phyloP scores from a whole-genome alignment of 2,888 invertebrate species.

The Pycnomerus fuliginosus region DNA sequence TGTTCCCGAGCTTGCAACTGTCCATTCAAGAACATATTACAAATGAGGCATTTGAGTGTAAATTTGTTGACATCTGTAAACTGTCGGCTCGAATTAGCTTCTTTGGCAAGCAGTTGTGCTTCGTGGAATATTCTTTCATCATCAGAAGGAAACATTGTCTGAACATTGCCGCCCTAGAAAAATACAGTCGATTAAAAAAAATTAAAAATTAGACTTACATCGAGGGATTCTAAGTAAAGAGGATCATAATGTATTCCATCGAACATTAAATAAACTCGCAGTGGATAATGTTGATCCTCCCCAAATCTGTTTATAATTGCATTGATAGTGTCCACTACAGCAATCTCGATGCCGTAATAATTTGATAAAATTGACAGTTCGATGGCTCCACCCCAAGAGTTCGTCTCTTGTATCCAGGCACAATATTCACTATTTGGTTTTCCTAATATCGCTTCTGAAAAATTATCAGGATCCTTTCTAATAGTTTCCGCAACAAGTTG shows the following conservation, averaged over 20 bases:
- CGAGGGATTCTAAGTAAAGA: conserved; percentile 77
- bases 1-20: conserved; percentile 82
- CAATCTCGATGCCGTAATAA: conserved; percentile 89
- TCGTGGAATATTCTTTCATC: conserved; percentile 72
- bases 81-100: conserved; percentile 86
- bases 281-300: conserved; percentile 82
- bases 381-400: conserved; percentile 96
- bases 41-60: conserved; percentile 79
- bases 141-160: conserved; percentile 78
- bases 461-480: conserved; percentile 71
- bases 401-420: conserved; percentile 83
- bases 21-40: conserved; percentile 74
- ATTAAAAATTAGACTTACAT: conserved; percentile 61
- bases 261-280: conserved; percentile 85
- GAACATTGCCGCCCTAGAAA: conserved; percentile 55
- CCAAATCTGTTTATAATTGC: conserved; percentile 90
- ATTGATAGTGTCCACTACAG: conserved; percentile 89
- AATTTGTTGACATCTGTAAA: conserved; percentile 90
- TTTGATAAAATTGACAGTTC: conserved; percentile 86
- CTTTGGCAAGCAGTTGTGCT: conserved; percentile 81
- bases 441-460: conserved; percentile 81
- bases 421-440: conserved; percentile 84
- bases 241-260: conserved; percentile 98
- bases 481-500: conserved; percentile 86
- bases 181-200: background rate